A percentile compares a stretch with the other conserved stretches of the same genome.
Evolutionary conservation across 64 coral and sea anemone species (phyloP).

Genomic region (Dendrophyllia cribrosa): DNA sequence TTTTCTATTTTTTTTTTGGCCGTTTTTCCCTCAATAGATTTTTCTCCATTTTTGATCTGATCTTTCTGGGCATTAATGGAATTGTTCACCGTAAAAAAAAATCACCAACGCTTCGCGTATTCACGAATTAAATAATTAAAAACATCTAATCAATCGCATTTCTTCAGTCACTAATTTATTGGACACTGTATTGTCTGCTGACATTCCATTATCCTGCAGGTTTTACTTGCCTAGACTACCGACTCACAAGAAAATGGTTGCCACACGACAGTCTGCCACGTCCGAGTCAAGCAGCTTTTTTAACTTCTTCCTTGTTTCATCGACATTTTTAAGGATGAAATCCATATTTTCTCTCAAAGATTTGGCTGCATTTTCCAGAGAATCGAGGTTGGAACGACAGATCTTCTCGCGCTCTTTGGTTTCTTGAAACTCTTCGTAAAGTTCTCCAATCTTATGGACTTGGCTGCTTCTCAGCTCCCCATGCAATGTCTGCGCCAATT

Average conservation of each 20-base stretch:
- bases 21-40: too few relatives aligned
- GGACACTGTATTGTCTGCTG: too few relatives aligned
- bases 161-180: too few relatives aligned
- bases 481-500: slow-evolving; percentile 22
- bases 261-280: not conserved
- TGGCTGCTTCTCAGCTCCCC: slow-evolving; percentile 35
- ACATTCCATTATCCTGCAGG: too few relatives aligned
- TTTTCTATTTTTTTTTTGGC: too few relatives aligned
- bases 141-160: too few relatives aligned
- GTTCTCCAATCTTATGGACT: not conserved
- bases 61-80: too few relatives aligned
- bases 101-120: too few relatives aligned
- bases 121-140: too few relatives aligned
- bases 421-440: slow-evolving; percentile 45
- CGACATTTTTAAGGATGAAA: slow-evolving; percentile 40
- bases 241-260: not conserved
- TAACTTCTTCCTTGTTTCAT: slow-evolving; percentile 41
- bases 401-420: slow-evolving; percentile 30
- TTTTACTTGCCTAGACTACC: too few relatives aligned
- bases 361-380: slow-evolving; percentile 14
- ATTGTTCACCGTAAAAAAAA: too few relatives aligned
- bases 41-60: too few relatives aligned
- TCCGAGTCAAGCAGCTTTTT: slow-evolving; percentile 1
- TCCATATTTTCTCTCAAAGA: slow-evolving; percentile 29
- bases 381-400: not conserved